Evolutionary conservation across 1,140 invertebrate species (phyloP).

Genomic region (Bombus superbus): DNA sequence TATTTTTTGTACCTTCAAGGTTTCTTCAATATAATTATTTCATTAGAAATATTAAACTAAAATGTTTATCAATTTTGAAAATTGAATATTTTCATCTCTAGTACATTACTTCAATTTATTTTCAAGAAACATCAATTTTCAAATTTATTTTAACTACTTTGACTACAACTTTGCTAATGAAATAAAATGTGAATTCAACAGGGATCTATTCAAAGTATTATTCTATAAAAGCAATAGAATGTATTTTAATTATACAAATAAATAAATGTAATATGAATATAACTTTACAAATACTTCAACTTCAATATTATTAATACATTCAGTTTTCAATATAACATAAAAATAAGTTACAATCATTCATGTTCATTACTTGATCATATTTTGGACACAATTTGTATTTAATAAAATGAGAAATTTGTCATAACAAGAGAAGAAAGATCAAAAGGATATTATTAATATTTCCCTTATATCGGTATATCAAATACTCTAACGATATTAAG

Average conservation of each 20-base stretch:
- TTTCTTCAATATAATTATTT: neutral
- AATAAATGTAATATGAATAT: neutral
- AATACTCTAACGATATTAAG: neutral
- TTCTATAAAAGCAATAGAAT: no score
- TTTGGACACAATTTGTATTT: neutral
- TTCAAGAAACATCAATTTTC: neutral
- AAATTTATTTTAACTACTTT: neutral
- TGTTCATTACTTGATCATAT: neutral
- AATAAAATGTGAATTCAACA: neutral
- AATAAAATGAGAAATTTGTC: neutral
- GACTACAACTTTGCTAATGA: neutral
- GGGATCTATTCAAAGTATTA: neutral
- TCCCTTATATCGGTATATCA: neutral
- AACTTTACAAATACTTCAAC: no score
- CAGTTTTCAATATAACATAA: no score
- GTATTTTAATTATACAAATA: neutral
- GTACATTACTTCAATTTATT: no score
- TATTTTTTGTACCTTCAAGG: neutral
- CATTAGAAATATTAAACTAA: neutral
- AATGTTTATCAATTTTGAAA: no score
- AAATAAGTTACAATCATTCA: no score
- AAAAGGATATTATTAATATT: neutral
- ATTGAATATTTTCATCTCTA: no score
- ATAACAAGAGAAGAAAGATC: neutral
- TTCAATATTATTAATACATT: no score